These are phyloP conservation scores for Aphidius ervi DNA, from an alignment of 1,140 invertebrate species.

Conservation along the genomic window DNA sequence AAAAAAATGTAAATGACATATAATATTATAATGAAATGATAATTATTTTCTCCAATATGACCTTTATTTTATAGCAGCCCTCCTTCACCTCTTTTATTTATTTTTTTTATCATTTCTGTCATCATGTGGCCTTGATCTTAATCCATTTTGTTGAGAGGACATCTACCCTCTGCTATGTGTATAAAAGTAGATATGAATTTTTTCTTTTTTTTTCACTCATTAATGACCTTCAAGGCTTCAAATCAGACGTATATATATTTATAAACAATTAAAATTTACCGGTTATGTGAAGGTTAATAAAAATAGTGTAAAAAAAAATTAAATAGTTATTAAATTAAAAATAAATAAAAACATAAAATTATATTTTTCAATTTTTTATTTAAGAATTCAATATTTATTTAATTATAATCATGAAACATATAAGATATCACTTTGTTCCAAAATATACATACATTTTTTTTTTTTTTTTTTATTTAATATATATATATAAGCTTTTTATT, in stretches of 20 bases:
- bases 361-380: constrained; percentile 13
- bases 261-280: not conserved
- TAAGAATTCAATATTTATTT: constrained; percentile 8
- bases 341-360: not conserved
- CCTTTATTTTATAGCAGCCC: not conserved
- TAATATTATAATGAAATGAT: not conserved
- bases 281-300: not conserved
- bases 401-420: constrained; percentile 16
- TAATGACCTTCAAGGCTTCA: too few relatives aligned
- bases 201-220: constrained; percentile 1
- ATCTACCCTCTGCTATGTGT: constrained; percentile 3
- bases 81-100: constrained; percentile 12
- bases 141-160: constrained; percentile 14
- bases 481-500: constrained; percentile 32
- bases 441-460: not conserved
- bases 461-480: constrained; percentile 30
- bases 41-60: constrained; percentile 4
- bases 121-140: constrained; percentile 22
- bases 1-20: too few relatives aligned
- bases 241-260: not conserved
- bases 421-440: constrained; percentile 33
- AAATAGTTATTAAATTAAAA: too few relatives aligned
- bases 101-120: too few relatives aligned
- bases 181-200: not conserved
- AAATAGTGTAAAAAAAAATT: not conserved